Percentiles rank a stretch among this genome's conserved stretches.
phyloP scores from a whole-genome alignment of 2,888 invertebrate species.

The Phania funesta region DNA sequence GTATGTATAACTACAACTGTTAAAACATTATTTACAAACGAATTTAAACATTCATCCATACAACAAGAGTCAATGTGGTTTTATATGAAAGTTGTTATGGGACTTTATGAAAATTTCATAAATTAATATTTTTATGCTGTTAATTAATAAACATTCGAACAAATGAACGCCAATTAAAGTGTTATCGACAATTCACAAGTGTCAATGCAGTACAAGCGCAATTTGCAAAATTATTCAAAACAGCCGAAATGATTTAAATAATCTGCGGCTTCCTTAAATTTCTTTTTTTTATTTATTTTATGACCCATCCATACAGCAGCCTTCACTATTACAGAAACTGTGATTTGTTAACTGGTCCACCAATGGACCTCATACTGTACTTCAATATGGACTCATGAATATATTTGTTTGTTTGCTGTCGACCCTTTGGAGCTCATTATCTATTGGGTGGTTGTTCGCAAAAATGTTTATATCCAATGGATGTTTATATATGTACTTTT shows the following conservation, averaged over 20 bases:
- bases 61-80: background rate
- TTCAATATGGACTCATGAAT: background rate
- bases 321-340: too few relatives aligned
- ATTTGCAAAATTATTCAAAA: background rate
- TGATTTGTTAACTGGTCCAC: too few relatives aligned
- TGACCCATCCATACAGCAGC: too few relatives aligned
- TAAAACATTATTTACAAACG: background rate
- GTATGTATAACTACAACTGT: background rate
- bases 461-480: background rate
- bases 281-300: too few relatives aligned
- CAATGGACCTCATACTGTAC: too few relatives aligned
- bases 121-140: background rate
- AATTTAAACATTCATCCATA: background rate
- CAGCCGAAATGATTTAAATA: too few relatives aligned
- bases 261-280: too few relatives aligned
- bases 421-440: conserved; percentile 13
- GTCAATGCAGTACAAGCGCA: background rate
- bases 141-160: conserved; percentile 23
- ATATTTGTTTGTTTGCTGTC: background rate
- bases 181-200: conserved; percentile 13
- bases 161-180: conserved; percentile 35
- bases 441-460: conserved; percentile 21
- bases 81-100: conserved; percentile 4
- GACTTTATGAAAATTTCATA: conserved; percentile 23
- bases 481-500: background rate